phyloP scores from a whole-genome alignment of 2,797 vertebrate genomes.

The Hypotaenidia okinawae region DNA sequence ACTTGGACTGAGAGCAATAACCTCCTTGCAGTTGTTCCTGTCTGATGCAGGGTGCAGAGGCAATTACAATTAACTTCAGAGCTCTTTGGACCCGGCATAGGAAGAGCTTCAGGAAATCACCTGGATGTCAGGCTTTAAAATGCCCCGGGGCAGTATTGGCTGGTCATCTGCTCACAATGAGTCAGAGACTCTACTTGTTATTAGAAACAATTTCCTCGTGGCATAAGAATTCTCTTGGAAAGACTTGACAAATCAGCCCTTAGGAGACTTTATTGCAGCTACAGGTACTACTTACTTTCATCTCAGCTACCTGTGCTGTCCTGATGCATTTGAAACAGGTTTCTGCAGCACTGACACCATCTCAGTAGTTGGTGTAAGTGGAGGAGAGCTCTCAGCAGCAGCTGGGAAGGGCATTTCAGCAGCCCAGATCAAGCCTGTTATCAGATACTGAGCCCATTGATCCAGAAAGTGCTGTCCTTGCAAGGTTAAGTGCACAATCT shows the following conservation, averaged over 20 bases:
- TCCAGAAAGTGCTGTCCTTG: conserved; percentile 43
- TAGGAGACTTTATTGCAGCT: neutral
- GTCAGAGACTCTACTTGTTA: neutral
- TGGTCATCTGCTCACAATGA: neutral
- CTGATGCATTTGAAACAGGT: neutral
- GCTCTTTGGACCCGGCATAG: neutral
- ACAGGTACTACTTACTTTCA: neutral
- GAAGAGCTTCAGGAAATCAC: neutral
- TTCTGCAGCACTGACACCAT: neutral
- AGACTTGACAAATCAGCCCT: neutral
- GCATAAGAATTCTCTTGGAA: neutral
- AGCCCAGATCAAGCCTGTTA: neutral
- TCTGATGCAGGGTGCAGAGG: neutral
- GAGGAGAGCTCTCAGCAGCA: conserved; percentile 16
- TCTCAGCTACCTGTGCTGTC: neutral
- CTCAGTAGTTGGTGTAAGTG: neutral
- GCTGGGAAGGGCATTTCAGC: conserved; percentile 34
- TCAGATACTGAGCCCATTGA: neutral
- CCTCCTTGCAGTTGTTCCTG: neutral
- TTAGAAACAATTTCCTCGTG: neutral
- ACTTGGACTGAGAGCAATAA: neutral
- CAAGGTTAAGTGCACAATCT: conserved; percentile 54
- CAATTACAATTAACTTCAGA: neutral
- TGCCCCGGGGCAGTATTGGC: neutral
- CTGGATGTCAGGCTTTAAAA: neutral